Evolutionary conservation across 2,797 vertebrate genomes (phyloP).

Genomic region (Galagoides demidoff): DNA sequence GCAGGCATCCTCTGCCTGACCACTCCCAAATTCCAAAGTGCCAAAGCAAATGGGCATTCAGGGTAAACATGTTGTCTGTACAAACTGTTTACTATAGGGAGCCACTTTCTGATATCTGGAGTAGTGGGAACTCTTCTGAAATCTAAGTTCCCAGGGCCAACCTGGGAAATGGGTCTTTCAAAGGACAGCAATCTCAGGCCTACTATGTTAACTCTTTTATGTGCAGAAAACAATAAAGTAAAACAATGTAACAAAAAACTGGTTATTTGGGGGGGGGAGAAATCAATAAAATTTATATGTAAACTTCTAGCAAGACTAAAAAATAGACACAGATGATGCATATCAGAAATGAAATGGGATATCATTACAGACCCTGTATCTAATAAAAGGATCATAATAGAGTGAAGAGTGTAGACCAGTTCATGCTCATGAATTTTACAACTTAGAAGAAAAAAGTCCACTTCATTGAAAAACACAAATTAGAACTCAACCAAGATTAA

Average conservation of each 20-base stretch:
- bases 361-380: background rate
- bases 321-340: background rate
- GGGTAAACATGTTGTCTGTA: background rate
- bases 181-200: background rate
- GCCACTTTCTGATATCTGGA: no score
- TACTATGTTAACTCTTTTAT: background rate
- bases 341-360: background rate
- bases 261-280: background rate
- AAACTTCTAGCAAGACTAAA: background rate
- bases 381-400: background rate
- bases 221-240: background rate
- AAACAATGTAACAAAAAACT: background rate
- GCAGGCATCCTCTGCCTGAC: background rate
- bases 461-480: background rate
- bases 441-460: background rate
- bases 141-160: background rate
- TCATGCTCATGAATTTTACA: background rate
- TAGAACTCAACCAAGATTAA: background rate
- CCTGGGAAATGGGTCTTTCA: background rate
- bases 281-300: background rate
- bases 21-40: background rate
- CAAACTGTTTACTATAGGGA: no score
- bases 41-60: background rate
- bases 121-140: background rate
- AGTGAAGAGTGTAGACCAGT: background rate